Base-by-base conservation (phyloP, 2,797 vertebrate genomes). In the Choloepus didactylus region DNA sequence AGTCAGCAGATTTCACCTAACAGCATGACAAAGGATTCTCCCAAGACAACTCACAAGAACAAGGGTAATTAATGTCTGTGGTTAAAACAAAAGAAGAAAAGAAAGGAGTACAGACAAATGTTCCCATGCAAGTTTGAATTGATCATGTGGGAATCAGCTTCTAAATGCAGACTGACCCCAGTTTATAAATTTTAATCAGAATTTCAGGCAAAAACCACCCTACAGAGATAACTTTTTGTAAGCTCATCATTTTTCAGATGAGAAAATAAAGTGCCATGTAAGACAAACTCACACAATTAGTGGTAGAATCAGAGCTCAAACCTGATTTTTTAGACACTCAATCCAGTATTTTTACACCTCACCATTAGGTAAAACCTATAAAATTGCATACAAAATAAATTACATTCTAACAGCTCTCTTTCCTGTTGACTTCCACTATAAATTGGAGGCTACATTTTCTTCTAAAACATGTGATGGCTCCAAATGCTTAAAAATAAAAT, bases 381-480 rank as follows among this genome's bases (percentile, higher is more conserved):
- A 75, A 70, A 25, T 31, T 79, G 56, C 5, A 66, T 3, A 31
- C 23, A 54, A 66, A 21, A 49, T 35, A 70, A 92, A 29, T 79
- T 80, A 87, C 38, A 77, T 88, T 81, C 60, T 81, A 54, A 94
- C 27, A 80, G 7, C 14, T 67, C 51, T 27, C 21, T 66, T 91
- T 93, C 21, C 21, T 46, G 5, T 59, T 87, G 85, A 86, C 29
- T 79, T 85, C 7, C 23, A 76, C 29, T 83, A 21, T n/a, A 87
- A 80, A 83, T 38, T 2, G 10, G n/a, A 60, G 60, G 5, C 38
- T 69, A 72, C 49, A 56, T 6, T 29, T 92, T 92, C 59, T 38
- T 89, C 41, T 35, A 60, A 90, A 79, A 77, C 44, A 91, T 90
- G 73, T 51, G 64, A 93, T 81, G 67, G 38, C 27, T 91, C 72